Conservation (phyloP, 2,797 vertebrate species). For the Xiphorhynchus erythropygius region DNA sequence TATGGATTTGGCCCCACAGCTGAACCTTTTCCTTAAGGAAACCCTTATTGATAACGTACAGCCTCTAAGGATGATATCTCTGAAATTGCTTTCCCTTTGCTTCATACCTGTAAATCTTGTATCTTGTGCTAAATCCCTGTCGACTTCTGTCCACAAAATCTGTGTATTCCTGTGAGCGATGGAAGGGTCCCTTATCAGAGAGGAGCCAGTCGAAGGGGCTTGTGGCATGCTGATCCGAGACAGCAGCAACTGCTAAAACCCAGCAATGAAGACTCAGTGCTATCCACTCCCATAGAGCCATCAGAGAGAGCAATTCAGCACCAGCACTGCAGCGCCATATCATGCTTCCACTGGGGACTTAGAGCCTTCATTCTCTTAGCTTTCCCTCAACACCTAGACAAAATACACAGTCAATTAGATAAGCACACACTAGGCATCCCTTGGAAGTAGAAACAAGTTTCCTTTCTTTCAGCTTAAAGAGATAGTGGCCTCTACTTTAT, state of each 20-base stretch:
- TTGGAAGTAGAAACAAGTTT: slow-evolving; percentile 31
- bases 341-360: slow-evolving; percentile 88
- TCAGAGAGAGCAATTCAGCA: slow-evolving; percentile 91
- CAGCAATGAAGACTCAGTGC: slow-evolving; percentile 93
- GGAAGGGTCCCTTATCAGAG: slow-evolving; percentile 97
- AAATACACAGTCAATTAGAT: slow-evolving; percentile 77
- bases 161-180: slow-evolving; percentile 94
- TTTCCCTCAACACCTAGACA: slow-evolving; percentile 86
- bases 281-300: slow-evolving; percentile 98
- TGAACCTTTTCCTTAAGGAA: slow-evolving; percentile 43
- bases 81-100: slow-evolving; percentile 54
- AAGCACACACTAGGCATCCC: slow-evolving; percentile 64
- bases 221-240: slow-evolving; percentile 89
- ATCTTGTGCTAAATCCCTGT: slow-evolving; percentile 96
- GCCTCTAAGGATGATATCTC: background rate
- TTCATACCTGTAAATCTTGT: slow-evolving; percentile 97
- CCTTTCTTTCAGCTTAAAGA: slow-evolving; percentile 57
- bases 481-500: slow-evolving; percentile 47
- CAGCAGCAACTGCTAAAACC: slow-evolving; percentile 83
- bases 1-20: slow-evolving; percentile 5
- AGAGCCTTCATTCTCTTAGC: slow-evolving; percentile 90
- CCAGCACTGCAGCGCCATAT: slow-evolving; percentile 86
- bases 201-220: slow-evolving; percentile 98
- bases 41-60: background rate
- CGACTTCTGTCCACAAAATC: slow-evolving; percentile 98